Conservation (phyloP, 1,140 invertebrate species). For the Anoplophora glabripennis region DNA sequence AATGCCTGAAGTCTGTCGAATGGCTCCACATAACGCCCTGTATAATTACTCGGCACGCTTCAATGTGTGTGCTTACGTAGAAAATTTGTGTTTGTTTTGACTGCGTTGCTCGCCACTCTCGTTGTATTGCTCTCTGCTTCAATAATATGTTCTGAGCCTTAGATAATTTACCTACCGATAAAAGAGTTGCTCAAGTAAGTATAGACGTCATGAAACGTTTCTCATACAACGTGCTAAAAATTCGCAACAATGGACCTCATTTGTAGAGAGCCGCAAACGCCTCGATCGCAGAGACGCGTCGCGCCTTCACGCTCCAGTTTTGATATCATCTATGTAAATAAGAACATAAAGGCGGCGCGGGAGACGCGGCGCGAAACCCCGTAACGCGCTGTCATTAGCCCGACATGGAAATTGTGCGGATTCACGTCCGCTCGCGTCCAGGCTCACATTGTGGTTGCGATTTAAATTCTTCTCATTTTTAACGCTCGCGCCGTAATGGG, state of each 20-base stretch:
- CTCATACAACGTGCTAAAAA: slow-evolving; percentile 11
- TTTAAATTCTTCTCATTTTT: slow-evolving; percentile 37
- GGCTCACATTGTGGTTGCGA: slow-evolving; percentile 19
- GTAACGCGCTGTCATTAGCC: slow-evolving; percentile 23
- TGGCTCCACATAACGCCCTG: no score
- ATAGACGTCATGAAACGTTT: not conserved
- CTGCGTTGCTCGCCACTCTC: no score
- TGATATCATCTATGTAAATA: slow-evolving; percentile 6
- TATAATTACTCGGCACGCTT: no score
- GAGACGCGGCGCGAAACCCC: not conserved
- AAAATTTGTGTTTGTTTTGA: no score
- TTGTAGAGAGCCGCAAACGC: not conserved
- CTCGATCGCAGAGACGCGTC: not conserved
- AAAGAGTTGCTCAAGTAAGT: no score
- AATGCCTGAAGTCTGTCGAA: no score
- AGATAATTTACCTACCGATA: no score
- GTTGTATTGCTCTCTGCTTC: no score
- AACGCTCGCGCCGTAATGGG: slow-evolving; percentile 35
- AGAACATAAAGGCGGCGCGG: no score
- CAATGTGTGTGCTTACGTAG: no score
- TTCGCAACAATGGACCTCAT: slow-evolving; percentile 12
- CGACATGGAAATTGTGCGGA: slow-evolving; percentile 33
- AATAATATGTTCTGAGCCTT: no score
- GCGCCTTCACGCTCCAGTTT: not conserved
- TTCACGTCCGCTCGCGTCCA: slow-evolving; percentile 28